phyloP scores from a whole-genome alignment of 2,113 vertebrate genomes.

The Hiodon alosoides region DNA sequence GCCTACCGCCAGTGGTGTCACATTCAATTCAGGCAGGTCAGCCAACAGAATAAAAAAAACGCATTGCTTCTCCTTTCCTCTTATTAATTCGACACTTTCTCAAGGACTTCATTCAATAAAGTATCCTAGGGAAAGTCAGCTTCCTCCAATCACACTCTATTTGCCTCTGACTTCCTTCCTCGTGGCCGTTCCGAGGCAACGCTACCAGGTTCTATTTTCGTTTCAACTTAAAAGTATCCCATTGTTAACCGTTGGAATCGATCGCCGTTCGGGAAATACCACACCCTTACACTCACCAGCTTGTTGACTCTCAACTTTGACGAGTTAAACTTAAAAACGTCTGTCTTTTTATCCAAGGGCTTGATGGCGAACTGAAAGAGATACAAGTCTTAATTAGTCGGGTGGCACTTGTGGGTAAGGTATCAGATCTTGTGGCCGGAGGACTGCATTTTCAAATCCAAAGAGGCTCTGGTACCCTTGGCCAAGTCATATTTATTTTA shows the following conservation, averaged over 20 bases:
- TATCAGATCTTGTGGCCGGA: background rate
- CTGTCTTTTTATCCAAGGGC: conserved; percentile 91
- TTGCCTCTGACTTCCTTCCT: background rate
- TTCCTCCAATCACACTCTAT: background rate
- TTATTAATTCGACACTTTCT: background rate
- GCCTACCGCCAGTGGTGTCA: background rate
- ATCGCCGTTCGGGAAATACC: no score
- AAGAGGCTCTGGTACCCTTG: no score
- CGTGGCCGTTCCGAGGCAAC: background rate
- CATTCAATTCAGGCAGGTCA: background rate
- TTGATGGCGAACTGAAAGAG: conserved; percentile 89
- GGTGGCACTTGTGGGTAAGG: background rate
- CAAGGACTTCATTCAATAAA: background rate
- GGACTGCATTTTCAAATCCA: no score
- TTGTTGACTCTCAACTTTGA: conserved; percentile 90
- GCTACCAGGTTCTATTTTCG: background rate
- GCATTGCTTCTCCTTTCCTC: background rate
- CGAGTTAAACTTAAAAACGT: conserved; percentile 95
- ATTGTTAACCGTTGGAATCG: no score
- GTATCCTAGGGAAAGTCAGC: background rate
- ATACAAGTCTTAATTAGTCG: background rate
- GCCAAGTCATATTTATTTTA: no score
- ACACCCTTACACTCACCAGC: conserved; percentile 68
- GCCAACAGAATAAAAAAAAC: background rate
- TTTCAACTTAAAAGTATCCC: background rate